Conservation (phyloP, 2,797 vertebrate species). For the Megalops cyprinoides region DNA sequence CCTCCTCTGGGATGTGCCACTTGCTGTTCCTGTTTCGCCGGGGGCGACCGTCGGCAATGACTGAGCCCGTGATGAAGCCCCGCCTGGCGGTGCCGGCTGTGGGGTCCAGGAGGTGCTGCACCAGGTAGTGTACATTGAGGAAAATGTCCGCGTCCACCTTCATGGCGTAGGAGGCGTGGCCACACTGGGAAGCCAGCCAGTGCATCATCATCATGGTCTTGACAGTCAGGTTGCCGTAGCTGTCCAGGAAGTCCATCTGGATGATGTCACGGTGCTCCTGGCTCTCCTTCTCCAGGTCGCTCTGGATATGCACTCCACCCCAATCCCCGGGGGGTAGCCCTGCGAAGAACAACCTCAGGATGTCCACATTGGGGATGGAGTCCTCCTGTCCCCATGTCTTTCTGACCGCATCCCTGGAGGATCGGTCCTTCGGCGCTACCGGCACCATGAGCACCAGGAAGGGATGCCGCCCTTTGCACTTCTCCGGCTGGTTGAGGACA, state of each 20-base stretch:
- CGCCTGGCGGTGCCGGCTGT: neutral
- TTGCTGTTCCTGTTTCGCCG: conserved; percentile 81
- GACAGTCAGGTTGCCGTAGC: conserved; percentile 77
- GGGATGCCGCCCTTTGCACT: conserved; percentile 55
- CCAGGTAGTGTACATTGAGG: conserved; percentile 70
- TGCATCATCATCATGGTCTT: conserved; percentile 79
- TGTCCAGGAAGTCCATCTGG: conserved; percentile 77
- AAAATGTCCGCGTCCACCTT: conserved; percentile 82
- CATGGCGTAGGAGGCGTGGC: conserved; percentile 67
- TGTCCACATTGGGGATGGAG: conserved; percentile 38
- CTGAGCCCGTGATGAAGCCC: conserved; percentile 74
- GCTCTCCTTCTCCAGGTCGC: conserved; percentile 60
- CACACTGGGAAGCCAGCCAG: conserved; percentile 70
- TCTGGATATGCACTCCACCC: conserved; percentile 31
- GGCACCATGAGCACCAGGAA: conserved; percentile 75
- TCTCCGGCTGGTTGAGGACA: conserved; percentile 65
- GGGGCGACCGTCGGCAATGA: conserved; percentile 87
- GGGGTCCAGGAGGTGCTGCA: conserved; percentile 41
- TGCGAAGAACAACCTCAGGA: conserved; percentile 72
- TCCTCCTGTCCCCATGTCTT: conserved; percentile 76
- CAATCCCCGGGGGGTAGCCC: conserved; percentile 52
- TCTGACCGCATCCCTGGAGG: conserved; percentile 58
- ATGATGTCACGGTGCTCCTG: conserved; percentile 65
- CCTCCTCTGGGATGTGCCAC: conserved; percentile 85
- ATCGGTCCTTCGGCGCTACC: conserved; percentile 39